Percentiles rank a stretch among this genome's conserved stretches.
Evolutionary conservation across 2,113 vertebrate species (phyloP).

Genomic region (Burhinus bistriatus): DNA sequence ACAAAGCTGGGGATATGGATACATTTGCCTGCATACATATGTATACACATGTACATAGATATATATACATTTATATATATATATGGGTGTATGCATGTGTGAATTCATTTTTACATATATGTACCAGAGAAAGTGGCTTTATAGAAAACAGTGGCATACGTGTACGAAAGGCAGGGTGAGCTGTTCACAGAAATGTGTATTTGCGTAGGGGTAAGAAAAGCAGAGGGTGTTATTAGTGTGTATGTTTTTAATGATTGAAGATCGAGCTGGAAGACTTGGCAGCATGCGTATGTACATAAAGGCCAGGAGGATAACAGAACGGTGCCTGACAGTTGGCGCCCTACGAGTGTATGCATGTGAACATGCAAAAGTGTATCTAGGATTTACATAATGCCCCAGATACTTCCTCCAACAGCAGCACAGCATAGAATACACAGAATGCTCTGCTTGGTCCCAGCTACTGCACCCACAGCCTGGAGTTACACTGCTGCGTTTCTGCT

Average conservation of each 20-base stretch:
- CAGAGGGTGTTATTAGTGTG: background rate
- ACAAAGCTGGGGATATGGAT: background rate
- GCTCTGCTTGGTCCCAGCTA: background rate
- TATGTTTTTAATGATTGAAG: background rate
- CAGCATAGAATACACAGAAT: background rate
- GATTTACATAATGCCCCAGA: background rate
- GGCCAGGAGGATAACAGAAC: background rate
- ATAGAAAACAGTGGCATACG: background rate
- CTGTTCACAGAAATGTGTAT: background rate
- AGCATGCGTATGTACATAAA: background rate
- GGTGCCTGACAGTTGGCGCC: background rate
- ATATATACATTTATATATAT: background rate
- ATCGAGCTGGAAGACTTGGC: background rate
- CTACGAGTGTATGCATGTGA: background rate
- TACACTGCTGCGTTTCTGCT: background rate
- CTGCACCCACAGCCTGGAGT: background rate
- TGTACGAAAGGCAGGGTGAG: background rate
- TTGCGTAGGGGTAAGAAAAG: background rate
- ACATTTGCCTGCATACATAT: background rate
- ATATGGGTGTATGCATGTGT: accelerated
- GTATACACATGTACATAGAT: background rate
- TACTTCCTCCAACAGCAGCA: background rate
- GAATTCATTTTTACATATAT: background rate
- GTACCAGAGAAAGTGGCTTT: background rate
- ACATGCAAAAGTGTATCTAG: background rate